These are phyloP conservation scores for Hydropsyche betteni DNA, from an alignment of 2,888 invertebrate genomes.

Conservation along the genomic window DNA sequence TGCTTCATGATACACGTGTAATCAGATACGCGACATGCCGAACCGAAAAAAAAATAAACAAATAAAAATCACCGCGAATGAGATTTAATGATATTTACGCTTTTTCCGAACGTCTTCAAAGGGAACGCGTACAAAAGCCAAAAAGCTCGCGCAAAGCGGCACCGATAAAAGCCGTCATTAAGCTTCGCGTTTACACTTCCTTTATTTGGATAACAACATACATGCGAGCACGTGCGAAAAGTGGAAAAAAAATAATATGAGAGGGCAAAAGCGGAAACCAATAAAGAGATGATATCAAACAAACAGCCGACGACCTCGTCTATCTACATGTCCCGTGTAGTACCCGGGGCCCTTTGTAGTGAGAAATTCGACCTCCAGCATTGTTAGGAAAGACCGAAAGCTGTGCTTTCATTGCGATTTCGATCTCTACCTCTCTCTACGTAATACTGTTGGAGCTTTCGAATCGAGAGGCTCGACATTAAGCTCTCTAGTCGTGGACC, in stretches of 20 bases:
- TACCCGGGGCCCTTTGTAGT: slow-evolving; percentile 8
- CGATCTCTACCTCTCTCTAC: slow-evolving; percentile 8
- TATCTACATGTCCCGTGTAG: not conserved
- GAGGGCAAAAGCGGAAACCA: slow-evolving; percentile 24
- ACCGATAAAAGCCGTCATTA: slow-evolving; percentile 21
- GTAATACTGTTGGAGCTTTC: not conserved
- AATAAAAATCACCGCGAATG: not conserved
- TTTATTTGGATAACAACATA: slow-evolving; percentile 26
- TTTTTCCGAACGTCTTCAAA: slow-evolving; percentile 1
- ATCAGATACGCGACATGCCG: no score
- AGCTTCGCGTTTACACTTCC: slow-evolving; percentile 27
- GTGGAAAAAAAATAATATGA: slow-evolving; percentile 26
- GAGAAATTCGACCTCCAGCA: slow-evolving; percentile 7
- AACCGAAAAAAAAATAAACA: no score
- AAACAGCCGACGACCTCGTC: slow-evolving; percentile 17
- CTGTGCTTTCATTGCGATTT: slow-evolving; percentile 10
- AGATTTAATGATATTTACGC: slow-evolving; percentile 31
- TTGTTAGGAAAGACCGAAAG: slow-evolving; percentile 6
- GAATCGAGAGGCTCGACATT: slow-evolving; percentile 21
- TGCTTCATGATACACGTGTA: no score
- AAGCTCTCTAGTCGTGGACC: not conserved
- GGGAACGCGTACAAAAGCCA: slow-evolving; percentile 5
- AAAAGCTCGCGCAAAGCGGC: not conserved
- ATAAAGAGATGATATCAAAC: slow-evolving; percentile 41
- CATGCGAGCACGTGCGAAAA: slow-evolving; percentile 6